Evolutionary conservation across 2,888 invertebrate genomes (phyloP).

Genomic region (Hymenopus coronatus): DNA sequence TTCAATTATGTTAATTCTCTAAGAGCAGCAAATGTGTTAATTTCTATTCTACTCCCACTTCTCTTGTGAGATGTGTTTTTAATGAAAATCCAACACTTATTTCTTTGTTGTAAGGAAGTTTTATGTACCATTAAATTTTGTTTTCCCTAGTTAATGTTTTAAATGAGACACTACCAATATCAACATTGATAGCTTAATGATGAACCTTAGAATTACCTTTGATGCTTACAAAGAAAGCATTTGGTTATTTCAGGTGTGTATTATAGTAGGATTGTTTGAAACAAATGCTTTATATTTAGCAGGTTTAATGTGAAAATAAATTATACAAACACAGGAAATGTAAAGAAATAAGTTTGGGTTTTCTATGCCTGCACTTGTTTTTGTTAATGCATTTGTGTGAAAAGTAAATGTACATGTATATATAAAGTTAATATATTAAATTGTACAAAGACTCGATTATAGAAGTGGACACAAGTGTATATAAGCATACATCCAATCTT

Average conservation of each 20-base stretch:
- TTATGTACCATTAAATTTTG: background rate
- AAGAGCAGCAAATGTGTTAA: background rate
- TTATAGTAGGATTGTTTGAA: background rate
- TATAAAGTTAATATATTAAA: conserved; percentile 19
- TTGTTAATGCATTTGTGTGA: conserved; percentile 9
- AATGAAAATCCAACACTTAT: background rate
- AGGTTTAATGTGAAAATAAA: background rate
- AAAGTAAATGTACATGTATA: background rate
- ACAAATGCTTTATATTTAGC: too few relatives aligned
- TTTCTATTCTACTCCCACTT: background rate
- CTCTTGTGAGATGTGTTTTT: background rate
- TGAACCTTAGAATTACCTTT: background rate
- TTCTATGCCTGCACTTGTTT: conserved; percentile 10
- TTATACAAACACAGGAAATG: background rate
- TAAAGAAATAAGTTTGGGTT: conserved; percentile 8
- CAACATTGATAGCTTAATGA: background rate
- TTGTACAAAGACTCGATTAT: conserved; percentile 22
- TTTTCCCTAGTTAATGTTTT: background rate
- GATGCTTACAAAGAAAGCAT: background rate
- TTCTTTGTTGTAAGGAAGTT: background rate
- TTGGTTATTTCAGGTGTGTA: background rate
- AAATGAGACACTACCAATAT: background rate
- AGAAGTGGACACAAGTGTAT: conserved; percentile 2
- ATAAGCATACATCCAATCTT: background rate
- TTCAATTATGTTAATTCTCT: background rate